Conservation (phyloP, 2,797 vertebrate genomes). For the Centropyge bicolor region DNA sequence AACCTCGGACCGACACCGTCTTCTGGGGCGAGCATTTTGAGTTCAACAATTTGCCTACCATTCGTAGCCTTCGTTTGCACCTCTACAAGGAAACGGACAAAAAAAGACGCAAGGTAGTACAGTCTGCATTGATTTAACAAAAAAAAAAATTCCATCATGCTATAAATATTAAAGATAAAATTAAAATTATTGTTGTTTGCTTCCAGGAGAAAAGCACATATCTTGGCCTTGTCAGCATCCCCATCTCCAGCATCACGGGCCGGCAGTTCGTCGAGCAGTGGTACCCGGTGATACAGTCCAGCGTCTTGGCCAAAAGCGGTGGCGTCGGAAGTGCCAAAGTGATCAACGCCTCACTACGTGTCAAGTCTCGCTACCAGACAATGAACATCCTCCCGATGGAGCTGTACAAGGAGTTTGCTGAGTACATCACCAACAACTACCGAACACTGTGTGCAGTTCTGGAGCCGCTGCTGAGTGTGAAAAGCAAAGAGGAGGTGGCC, state of each 20-base stretch:
- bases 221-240: conserved; percentile 96
- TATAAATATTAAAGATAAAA: background rate
- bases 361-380: conserved; percentile 97
- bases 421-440: conserved; percentile 98
- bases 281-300: conserved; percentile 97
- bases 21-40: conserved; percentile 99
- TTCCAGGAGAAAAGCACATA: conserved; percentile 95
- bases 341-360: conserved; percentile 93
- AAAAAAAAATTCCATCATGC: background rate
- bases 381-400: conserved; percentile 99
- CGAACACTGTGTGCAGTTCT: conserved; percentile 94
- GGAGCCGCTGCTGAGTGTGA: conserved; percentile 95
- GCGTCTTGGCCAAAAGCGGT: conserved; percentile 85
- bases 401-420: conserved; percentile 98
- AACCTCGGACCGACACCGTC: conserved; percentile 94
- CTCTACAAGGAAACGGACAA: conserved; percentile 98
- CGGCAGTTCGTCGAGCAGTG: conserved; percentile 98
- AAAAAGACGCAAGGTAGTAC: conserved; percentile 91
- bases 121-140: background rate
- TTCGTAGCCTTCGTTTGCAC: conserved; percentile 94
- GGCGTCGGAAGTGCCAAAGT: conserved; percentile 90
- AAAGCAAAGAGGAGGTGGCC: conserved; percentile 99
- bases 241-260: conserved; percentile 95
- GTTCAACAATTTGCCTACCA: conserved; percentile 96
- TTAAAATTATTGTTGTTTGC: background rate